Evolutionary conservation across 2,797 vertebrate genomes (phyloP).

Genomic region (Enteromius mattozi): DNA sequence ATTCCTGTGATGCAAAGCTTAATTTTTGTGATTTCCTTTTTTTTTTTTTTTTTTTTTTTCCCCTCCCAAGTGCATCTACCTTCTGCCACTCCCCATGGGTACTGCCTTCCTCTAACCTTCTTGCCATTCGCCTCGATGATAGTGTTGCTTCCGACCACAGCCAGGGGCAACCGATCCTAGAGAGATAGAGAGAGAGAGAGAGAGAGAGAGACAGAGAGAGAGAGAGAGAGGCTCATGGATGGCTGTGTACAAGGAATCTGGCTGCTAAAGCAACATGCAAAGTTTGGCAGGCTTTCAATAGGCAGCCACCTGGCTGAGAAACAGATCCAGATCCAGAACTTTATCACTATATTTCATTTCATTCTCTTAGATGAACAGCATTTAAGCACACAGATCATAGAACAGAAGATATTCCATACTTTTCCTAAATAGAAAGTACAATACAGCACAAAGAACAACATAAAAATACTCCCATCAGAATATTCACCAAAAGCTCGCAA

Average conservation of each 20-base stretch:
- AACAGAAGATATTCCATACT: not conserved
- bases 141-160: slow-evolving; percentile 97
- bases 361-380: not conserved
- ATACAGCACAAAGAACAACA: not conserved
- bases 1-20: too few species aligned
- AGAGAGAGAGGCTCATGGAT: slow-evolving; percentile 1
- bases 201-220: not conserved
- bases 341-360: not conserved
- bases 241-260: slow-evolving; percentile 5
- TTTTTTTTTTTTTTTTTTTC: not conserved
- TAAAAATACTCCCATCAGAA: not conserved
- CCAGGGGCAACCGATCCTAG: slow-evolving; percentile 96
- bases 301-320: slow-evolving; percentile 14
- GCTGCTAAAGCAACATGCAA: not conserved
- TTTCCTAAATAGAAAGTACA: not conserved
- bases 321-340: not conserved
- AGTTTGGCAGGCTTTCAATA: not conserved
- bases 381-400: not conserved
- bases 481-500: not conserved
- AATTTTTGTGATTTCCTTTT: not conserved
- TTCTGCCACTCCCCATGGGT: slow-evolving; percentile 98
- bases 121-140: slow-evolving; percentile 96
- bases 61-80: slow-evolving; percentile 77
- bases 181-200: not conserved
- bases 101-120: slow-evolving; percentile 93